These are phyloP conservation scores for Venustaconcha ellipsiformis DNA, from an alignment of 1,140 invertebrate genomes.

Conservation along the genomic window DNA sequence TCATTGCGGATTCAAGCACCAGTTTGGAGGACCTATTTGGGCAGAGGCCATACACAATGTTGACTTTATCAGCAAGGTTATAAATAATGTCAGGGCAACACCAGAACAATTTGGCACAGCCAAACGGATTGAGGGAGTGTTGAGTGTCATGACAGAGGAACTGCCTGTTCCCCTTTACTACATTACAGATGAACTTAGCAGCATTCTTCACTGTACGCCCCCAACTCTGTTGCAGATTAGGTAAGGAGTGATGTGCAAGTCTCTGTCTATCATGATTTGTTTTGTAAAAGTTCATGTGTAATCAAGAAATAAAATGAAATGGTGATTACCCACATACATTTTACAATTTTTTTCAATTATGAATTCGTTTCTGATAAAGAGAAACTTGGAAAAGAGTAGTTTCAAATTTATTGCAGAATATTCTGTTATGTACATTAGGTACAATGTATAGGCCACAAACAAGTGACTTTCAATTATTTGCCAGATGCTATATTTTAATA, in stretches of 20 bases:
- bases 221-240: conserved; percentile 74
- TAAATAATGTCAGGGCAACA: conserved; percentile 62
- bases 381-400: neutral
- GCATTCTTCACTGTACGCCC: conserved; percentile 74
- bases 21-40: conserved; percentile 96
- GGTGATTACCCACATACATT: neutral
- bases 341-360: neutral
- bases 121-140: conserved; percentile 78
- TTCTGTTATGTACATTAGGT: neutral
- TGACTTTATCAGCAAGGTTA: conserved; percentile 78
- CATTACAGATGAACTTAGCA: conserved; percentile 76
- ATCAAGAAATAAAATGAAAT: too few relatives aligned
- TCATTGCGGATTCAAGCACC: conserved; percentile 81
- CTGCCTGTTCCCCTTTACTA: conserved; percentile 92
- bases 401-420: neutral
- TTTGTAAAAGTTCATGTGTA: too few relatives aligned
- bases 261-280: neutral
- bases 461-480: too few relatives aligned
- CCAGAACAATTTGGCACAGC: conserved; percentile 73
- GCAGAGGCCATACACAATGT: conserved; percentile 84
- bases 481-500: too few relatives aligned
- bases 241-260: conserved; percentile 59
- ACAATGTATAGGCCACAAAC: too few relatives aligned
- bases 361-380: neutral
- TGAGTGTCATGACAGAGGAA: conserved; percentile 77